These are phyloP conservation scores for Limnephilus lunatus DNA, from an alignment of 2,888 invertebrate genomes.

Conservation along the genomic window DNA sequence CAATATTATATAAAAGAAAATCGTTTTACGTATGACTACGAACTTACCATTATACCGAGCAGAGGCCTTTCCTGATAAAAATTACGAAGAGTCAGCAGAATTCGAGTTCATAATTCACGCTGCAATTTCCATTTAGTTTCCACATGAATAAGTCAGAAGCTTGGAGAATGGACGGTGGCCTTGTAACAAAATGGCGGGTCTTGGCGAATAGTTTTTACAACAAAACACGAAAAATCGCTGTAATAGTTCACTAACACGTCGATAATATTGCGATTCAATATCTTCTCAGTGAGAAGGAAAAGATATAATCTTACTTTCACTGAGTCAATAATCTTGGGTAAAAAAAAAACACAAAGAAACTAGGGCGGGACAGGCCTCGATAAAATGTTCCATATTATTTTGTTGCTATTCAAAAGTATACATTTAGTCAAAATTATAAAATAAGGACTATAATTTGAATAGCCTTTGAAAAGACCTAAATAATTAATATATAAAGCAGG, in stretches of 20 bases:
- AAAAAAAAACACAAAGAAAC: conserved; percentile 15
- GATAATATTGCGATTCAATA: conserved; percentile 8
- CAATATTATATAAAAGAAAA: neutral
- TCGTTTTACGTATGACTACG: neutral
- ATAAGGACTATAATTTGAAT: neutral
- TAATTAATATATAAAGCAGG: neutral
- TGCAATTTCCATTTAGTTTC: conserved; percentile 15
- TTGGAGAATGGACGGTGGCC: neutral
- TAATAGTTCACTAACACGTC: conserved; percentile 10
- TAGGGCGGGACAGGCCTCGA: conserved; percentile 6
- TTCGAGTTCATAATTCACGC: conserved; percentile 38
- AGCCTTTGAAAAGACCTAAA: neutral
- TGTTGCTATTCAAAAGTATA: neutral
- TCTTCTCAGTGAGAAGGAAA: neutral
- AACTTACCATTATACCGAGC: conserved; percentile 42
- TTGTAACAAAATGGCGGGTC: conserved; percentile 35
- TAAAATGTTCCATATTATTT: neutral
- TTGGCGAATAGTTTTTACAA: neutral
- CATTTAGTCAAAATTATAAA: neutral
- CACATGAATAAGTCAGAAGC: conserved; percentile 13
- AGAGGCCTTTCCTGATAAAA: conserved; percentile 5
- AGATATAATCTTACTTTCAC: neutral
- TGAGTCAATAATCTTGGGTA: neutral
- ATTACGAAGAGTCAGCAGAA: conserved; percentile 15
- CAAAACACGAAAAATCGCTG: neutral